phyloP scores from a whole-genome alignment of 1,140 invertebrate species.

The Phocides pigmalion region DNA sequence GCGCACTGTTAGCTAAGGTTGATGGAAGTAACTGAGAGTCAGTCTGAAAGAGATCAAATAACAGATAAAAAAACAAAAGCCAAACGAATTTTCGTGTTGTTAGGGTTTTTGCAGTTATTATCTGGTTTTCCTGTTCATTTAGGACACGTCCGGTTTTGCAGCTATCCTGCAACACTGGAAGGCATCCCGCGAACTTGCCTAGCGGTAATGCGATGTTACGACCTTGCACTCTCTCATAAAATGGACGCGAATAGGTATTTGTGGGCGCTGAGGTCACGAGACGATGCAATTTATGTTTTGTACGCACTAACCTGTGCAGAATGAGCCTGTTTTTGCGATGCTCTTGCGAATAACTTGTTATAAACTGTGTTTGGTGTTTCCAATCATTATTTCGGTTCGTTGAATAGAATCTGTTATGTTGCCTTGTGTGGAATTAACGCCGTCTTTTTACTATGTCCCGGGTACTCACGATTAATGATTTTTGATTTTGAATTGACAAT shows the following conservation, averaged over 20 bases:
- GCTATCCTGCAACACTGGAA: slow-evolving; percentile 2
- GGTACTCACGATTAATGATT: too few species aligned
- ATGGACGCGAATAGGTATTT: slow-evolving; percentile 48
- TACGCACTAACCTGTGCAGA: slow-evolving; percentile 25
- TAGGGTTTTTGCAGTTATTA: too few species aligned
- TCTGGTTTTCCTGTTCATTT: too few species aligned
- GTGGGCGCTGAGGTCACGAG: slow-evolving; percentile 28
- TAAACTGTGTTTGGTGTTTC: not conserved
- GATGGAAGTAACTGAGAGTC: too few species aligned
- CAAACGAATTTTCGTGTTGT: too few species aligned
- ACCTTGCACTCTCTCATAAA: slow-evolving; percentile 57
- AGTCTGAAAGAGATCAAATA: too few species aligned
- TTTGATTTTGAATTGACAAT: too few species aligned
- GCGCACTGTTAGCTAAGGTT: too few species aligned
- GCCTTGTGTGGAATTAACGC: too few species aligned
- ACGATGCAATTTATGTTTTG: slow-evolving; percentile 34
- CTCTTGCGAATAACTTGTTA: slow-evolving; percentile 24
- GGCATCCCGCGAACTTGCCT: slow-evolving; percentile 30
- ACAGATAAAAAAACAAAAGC: too few species aligned
- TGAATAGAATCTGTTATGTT: not conserved
- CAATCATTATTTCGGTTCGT: not conserved
- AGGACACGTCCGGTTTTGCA: not conserved
- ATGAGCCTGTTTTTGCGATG: slow-evolving; percentile 31
- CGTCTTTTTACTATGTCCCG: too few species aligned
- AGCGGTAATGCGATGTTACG: slow-evolving; percentile 52